These are phyloP conservation scores for Patiria pectinifera DNA, from an alignment of 53 echinoderm and acorn worm species.

Conservation along the genomic window DNA sequence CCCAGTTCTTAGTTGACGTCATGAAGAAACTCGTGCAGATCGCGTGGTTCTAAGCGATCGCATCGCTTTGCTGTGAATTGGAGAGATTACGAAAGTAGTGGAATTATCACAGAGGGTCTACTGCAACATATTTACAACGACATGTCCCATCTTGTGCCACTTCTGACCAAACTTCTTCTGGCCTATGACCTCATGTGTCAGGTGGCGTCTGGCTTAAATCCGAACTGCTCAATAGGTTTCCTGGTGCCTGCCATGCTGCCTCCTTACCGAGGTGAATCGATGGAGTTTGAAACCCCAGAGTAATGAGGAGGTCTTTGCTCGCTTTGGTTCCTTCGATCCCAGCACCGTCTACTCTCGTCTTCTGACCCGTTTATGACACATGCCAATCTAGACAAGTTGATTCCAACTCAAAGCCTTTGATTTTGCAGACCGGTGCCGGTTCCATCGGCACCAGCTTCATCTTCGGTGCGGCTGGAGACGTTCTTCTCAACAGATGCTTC, in stretches of 20 bases:
- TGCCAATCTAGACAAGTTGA: constrained; percentile 8
- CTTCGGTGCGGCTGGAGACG: constrained; percentile 33
- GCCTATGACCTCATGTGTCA: constrained; percentile 48
- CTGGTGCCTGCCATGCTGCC: constrained; percentile 44
- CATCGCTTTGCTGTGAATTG: constrained; percentile 35
- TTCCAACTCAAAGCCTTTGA: background rate
- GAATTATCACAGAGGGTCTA: background rate
- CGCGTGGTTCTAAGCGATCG: background rate
- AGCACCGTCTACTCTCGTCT: constrained; percentile 49
- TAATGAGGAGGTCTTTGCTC: constrained; percentile 21
- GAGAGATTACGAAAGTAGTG: constrained; percentile 21
- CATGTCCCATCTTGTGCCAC: constrained; percentile 13
- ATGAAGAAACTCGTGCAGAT: background rate
- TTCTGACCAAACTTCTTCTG: constrained; percentile 1
- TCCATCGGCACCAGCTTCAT: constrained; percentile 26
- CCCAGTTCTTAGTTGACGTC: constrained; percentile 52
- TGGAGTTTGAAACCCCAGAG: background rate
- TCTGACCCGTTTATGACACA: constrained; percentile 29
- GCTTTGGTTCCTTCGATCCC: constrained; percentile 50
- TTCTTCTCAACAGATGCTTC: constrained; percentile 33
- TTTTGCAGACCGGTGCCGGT: constrained; percentile 44
- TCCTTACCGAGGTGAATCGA: constrained; percentile 13
- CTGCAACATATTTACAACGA: constrained; percentile 19
- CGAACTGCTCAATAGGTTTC: background rate
- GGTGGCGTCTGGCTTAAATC: background rate